Base-by-base conservation (phyloP, 2,888 invertebrate genomes). In the Cantharis nigra region DNA sequence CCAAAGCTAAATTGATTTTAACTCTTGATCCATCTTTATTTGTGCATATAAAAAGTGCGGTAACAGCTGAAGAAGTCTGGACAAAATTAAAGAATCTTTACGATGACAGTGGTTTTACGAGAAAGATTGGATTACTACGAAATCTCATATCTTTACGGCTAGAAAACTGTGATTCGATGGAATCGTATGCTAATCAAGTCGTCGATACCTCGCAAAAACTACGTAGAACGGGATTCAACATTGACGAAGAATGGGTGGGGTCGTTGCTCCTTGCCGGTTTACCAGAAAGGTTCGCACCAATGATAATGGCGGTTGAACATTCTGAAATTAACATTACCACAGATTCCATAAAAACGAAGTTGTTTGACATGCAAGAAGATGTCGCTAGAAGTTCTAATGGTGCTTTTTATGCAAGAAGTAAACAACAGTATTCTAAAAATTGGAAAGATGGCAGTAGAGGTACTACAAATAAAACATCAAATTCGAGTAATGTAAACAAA, bases 211-310 rank as follows among this genome's bases (percentile, higher is more conserved):
- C 81, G 1, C 83, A 83, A 23, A 80, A 79, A 75, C 79, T 85
- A 63, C 76, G 76, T 16, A 64, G 83, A 63, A 85, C 84, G 2
- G 84, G 84, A 13, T 85, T 85, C 71, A 77, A 81, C n/a, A 81
- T 85, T 1, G 74, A 78, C 63, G 83, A 85, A 62, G 80, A 81
- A 72, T 85, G 85, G 83, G 75, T 83, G 14, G 84, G 84, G 9
- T 82, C 83, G 7, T 77, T 84, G 70, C 74, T 85, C 13, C 80
- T 84, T 69, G 80, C 80, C 1, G 80, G 79, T 9, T 79, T 82
- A 70, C 70, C 79, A 2, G 79, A 82, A 28, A 80, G 72, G 20
- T 81, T 26, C 20, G 49, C 69, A 14, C 81, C 80, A 0, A 80
- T 82, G 81, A 77, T 82, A 10, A 82, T 81, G 78, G 81, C 81